Evolutionary conservation across 2,888 invertebrate species (phyloP), one percentile per base, ranked within the genome.

Genomic region (Drosophila algonquin): DNA sequence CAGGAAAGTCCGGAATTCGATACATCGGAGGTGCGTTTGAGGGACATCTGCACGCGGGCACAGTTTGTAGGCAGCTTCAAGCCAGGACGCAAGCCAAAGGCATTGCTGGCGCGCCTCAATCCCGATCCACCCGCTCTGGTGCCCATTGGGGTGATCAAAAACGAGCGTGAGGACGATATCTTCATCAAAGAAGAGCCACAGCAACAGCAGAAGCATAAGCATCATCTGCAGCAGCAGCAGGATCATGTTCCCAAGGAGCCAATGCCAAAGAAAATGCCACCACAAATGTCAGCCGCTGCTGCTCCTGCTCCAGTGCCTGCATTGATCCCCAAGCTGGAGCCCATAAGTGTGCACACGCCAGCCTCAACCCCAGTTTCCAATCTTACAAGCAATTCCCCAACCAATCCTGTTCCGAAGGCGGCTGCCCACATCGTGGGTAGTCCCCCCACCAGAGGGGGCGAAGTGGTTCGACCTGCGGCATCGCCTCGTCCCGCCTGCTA

Each of bases 1-100:
- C 88, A 95, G 94, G 94, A 94, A 83, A 95, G 96, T 90, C 95
- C 96, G 18, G 96, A 97, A 90, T 93, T 97, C 58, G 95, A 96
- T 84, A 96, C 95, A 14, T 94, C 94, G 79, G 96, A 95, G 55
- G 95, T 97, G 78, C 95, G 95, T 9, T 91, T 97, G 59, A 94
- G 95, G 80, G 97, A 95, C 74, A 90, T 92, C 12, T 91, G 91
- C 68, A 90, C 90, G 3, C 83, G 92, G 18, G 91, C 92, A 1
- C 91, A 92, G 74, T 88, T 92, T 70, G 89, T 90, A 10, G 90
- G 90, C 5, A 91, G 87, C 52, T 91, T 91, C 54, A 91, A 91
- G 56, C 88, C 90, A 0, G 91, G 91, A 3, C 87, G 91, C 3
- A 92, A 91, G 51, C 89, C 91, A 2, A 91, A 91, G 62, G 75